Evolutionary conservation across 2,113 vertebrate species (phyloP).

Genomic region (Girardinichthys multiradiatus): DNA sequence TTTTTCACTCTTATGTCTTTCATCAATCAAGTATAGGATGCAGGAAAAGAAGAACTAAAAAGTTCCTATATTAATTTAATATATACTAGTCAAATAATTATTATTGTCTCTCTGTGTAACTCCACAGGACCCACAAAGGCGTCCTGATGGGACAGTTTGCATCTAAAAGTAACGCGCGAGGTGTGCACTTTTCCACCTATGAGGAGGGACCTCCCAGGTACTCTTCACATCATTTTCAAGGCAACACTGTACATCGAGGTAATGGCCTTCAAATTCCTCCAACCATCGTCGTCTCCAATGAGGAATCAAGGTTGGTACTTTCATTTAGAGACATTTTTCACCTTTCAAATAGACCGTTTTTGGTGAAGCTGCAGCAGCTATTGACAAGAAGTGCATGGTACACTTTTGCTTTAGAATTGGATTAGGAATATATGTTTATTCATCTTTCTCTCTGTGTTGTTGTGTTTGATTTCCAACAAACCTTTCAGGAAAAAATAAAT

Average conservation of each 20-base stretch:
- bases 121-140: neutral
- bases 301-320: slow-evolving; percentile 41
- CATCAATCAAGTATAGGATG: no score
- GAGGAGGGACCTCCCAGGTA: slow-evolving; percentile 54
- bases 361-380: no score
- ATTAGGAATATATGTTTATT: neutral
- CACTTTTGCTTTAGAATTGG: neutral
- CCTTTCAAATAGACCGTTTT: neutral
- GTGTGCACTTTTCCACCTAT: slow-evolving; percentile 35
- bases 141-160: slow-evolving; percentile 62
- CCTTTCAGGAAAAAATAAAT: no score
- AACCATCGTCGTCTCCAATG: slow-evolving; percentile 21
- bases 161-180: slow-evolving; percentile 22
- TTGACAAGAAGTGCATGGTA: neutral
- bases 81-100: neutral
- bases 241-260: neutral
- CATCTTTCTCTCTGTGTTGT: no score
- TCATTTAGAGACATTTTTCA: neutral
- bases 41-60: neutral
- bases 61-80: neutral
- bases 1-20: neutral
- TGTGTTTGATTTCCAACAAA: no score
- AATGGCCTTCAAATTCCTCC: slow-evolving; percentile 21
- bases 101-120: no score
- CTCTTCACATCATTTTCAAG: slow-evolving; percentile 12